Base-by-base conservation (phyloP, 2,888 invertebrate species). In the Dasysyrphus albostriatus region DNA sequence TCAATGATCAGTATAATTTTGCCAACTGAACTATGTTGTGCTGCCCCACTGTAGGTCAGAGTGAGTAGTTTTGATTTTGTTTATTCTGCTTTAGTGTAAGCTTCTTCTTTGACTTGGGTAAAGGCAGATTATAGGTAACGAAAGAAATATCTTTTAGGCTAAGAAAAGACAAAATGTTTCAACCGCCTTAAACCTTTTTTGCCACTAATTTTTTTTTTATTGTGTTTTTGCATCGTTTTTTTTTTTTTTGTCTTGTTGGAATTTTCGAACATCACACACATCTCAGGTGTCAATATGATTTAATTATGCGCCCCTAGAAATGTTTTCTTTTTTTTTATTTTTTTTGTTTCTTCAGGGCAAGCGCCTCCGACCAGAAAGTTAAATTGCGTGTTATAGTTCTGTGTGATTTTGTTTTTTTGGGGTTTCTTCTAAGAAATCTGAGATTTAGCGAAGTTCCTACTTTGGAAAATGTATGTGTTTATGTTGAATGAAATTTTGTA, bases 251-350 rank as follows among this genome's bases (percentile, higher is more conserved):
- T 16, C 16, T 63, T 80, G 56, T 49, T 51, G 59, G 78, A 74
- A 83, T 78, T 47, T 79, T 61, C 24, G 72, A 69, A 81, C 88
- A 88, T 88, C 88, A 88, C 88, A 88, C 88, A 88, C 88, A 74
- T 88, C 88, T 88, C 85, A 88, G 88, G 88, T 88, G 87, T 88
- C 88, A 85, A 82, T 85, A 87, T 88, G 83, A 88, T 88, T 88
- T 88, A 88, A 88, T 88, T 80, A 88, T 83, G 88, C 73, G 75
- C 54, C 76, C 73, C 72, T 76, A 75, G 75, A 72, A 79, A 61
- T 80, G 44, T 32, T 58, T 65, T 51, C 14, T 42, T 54, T 44
- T 44, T 44, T 42, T 58, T 61, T 24, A n/a, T 39, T 3, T 10
- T 61, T 61, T 12, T 14, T 24, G 24, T 24, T 34, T 56, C 59